Evolutionary conservation across 2,888 invertebrate genomes (phyloP).

Genomic region (Lingula anatina): DNA sequence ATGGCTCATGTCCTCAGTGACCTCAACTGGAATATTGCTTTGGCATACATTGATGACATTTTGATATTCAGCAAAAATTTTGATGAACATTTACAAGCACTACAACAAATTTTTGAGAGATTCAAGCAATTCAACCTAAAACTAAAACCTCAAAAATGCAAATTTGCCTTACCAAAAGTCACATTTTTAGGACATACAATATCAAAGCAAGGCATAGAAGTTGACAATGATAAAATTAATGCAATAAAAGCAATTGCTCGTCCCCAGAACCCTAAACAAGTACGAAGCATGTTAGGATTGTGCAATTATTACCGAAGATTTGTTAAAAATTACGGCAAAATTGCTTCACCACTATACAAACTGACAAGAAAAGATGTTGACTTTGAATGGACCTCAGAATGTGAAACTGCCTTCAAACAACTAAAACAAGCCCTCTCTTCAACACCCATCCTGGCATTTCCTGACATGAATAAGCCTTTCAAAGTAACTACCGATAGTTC

Average conservation of each 20-base stretch:
- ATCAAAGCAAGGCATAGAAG: not conserved
- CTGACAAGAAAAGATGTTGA: constrained; percentile 20
- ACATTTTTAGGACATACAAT: constrained; percentile 2
- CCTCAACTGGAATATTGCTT: constrained; percentile 1
- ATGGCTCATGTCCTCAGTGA: constrained; percentile 1
- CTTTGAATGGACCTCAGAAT: constrained; percentile 22
- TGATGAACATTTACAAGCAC: constrained; percentile 1
- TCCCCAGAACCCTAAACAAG: not conserved
- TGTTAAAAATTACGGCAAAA: constrained; percentile 21
- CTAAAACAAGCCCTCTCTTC: constrained; percentile 17
- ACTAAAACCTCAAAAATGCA: constrained; percentile 1
- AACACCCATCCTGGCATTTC: no score
- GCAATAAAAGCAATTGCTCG: not conserved
- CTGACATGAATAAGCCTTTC: no score
- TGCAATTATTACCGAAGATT: constrained; percentile 42
- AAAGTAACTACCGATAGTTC: no score
- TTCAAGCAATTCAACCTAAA: not conserved
- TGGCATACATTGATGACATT: constrained; percentile 8
- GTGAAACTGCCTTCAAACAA: constrained; percentile 22
- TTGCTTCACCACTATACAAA: constrained; percentile 25
- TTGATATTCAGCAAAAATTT: constrained; percentile 1
- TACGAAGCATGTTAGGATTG: constrained; percentile 1
- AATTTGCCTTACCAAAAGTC: constrained; percentile 1
- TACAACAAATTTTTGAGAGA: not conserved
- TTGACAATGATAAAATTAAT: not conserved